A percentile compares a stretch with the other conserved stretches of the same genome.
Conservation (phyloP, 92 coral and sea anemone species). For the Parazoanthus atlanticus region DNA sequence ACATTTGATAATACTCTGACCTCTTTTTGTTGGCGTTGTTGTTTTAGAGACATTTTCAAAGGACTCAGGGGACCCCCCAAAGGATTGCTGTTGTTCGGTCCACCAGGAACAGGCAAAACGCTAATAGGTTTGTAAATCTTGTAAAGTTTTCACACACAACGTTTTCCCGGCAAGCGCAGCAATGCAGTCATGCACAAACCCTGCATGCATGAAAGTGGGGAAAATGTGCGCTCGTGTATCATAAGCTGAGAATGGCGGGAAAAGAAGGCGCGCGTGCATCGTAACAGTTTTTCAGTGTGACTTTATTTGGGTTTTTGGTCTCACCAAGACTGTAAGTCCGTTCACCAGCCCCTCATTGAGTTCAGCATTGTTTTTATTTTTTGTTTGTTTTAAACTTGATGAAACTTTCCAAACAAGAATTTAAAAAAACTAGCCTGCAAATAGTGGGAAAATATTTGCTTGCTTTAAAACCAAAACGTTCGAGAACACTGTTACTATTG, state of each 20-base stretch:
- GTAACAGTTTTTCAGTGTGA: not conserved
- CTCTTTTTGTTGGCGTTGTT: not conserved
- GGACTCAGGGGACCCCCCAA: slow-evolving; percentile 98
- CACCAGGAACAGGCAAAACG: slow-evolving; percentile 99
- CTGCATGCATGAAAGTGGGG: not conserved
- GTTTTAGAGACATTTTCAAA: slow-evolving; percentile 84
- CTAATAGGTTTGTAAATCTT: slow-evolving; percentile 67
- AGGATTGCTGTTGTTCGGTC: slow-evolving; percentile 94
- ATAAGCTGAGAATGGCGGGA: not conserved
- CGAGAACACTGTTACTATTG: too few relatives aligned
- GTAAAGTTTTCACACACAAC: not conserved
- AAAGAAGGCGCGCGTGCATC: not conserved
- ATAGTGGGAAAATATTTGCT: too few relatives aligned
- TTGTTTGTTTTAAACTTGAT: too few relatives aligned
- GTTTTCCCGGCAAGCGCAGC: not conserved
- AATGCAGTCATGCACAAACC: not conserved
- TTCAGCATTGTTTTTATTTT: too few relatives aligned
- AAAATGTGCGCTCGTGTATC: not conserved
- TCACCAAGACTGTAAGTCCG: too few relatives aligned
- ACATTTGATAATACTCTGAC: too few relatives aligned
- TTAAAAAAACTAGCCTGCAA: too few relatives aligned
- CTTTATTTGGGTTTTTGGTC: too few relatives aligned
- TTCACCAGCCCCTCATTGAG: too few relatives aligned
- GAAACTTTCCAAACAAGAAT: too few relatives aligned
- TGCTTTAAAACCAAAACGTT: too few relatives aligned